Conservation (phyloP, 1,140 invertebrate species). For the Plectus sambesii region DNA sequence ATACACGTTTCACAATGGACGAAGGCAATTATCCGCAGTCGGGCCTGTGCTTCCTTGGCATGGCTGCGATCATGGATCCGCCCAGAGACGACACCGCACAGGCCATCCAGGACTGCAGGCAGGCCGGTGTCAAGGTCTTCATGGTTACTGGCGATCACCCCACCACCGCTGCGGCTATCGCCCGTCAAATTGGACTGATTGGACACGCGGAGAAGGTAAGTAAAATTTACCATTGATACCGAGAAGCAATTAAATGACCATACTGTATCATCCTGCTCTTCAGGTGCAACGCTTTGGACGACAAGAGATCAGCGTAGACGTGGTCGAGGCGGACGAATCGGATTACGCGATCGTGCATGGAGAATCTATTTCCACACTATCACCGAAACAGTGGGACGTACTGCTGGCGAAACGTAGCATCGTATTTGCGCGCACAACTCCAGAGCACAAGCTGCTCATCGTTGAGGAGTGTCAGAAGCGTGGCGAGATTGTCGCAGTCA, state of each 20-base stretch:
- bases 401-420: constrained; percentile 49
- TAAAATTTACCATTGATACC: constrained; percentile 7
- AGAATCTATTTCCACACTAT: constrained; percentile 23
- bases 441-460: constrained; percentile 52
- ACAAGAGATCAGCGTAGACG: constrained; percentile 16
- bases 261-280: neutral
- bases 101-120: neutral
- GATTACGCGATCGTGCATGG: constrained; percentile 31
- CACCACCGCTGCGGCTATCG: constrained; percentile 27
- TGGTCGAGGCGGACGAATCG: constrained; percentile 11
- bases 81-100: constrained; percentile 21
- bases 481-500: constrained; percentile 39
- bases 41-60: constrained; percentile 35
- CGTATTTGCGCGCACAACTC: constrained; percentile 51
- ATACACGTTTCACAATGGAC: constrained; percentile 23
- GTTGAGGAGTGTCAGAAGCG: constrained; percentile 50
- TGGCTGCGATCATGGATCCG: constrained; percentile 42
- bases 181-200: constrained; percentile 28
- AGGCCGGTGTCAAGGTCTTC: constrained; percentile 31
- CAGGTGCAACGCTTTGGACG: constrained; percentile 15
- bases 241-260: constrained; percentile 5
- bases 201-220: constrained; percentile 18
- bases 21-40: constrained; percentile 27
- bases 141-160: constrained; percentile 33
- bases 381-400: constrained; percentile 36